Evolutionary conservation across 1,140 invertebrate genomes (phyloP).

Genomic region (Drosophila lowei): DNA sequence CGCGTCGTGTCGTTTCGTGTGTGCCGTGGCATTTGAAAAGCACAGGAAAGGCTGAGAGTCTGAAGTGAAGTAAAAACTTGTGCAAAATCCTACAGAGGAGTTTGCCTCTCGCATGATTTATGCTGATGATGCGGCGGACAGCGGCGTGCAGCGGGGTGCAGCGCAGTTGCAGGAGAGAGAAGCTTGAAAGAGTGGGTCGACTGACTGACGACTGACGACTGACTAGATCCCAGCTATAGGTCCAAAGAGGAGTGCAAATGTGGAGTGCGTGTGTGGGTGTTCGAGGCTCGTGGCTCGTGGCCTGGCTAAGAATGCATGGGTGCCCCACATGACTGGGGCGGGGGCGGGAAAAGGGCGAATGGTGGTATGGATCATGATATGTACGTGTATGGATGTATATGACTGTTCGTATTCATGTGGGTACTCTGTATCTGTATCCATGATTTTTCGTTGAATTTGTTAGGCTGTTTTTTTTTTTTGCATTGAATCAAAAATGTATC

Average conservation of each 20-base stretch:
- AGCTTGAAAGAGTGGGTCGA: constrained; percentile 43
- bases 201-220: constrained; percentile 36
- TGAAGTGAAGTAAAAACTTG: constrained; percentile 24
- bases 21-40: constrained; percentile 55
- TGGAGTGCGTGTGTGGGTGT: constrained; percentile 50
- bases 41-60: constrained; percentile 37
- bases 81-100: constrained; percentile 54
- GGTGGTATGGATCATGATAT: constrained; percentile 57
- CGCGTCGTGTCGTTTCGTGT: constrained; percentile 16
- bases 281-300: constrained; percentile 59
- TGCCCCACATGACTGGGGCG: not conserved
- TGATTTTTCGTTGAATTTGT: constrained; percentile 68
- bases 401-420: constrained; percentile 30
- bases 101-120: constrained; percentile 67
- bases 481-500: constrained; percentile 23
- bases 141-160: constrained; percentile 23
- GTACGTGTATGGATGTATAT: constrained; percentile 36
- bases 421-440: constrained; percentile 26
- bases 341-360: constrained; percentile 45
- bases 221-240: constrained; percentile 3
- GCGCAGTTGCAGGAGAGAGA: constrained; percentile 23
- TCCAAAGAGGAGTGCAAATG: constrained; percentile 49
- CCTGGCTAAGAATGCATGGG: constrained; percentile 27
- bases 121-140: constrained; percentile 68
- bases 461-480: constrained; percentile 69